A percentile compares a stretch with the other conserved stretches of the same genome.
Conservation (phyloP, 2,797 vertebrate genomes). For the Valencia hispanica region DNA sequence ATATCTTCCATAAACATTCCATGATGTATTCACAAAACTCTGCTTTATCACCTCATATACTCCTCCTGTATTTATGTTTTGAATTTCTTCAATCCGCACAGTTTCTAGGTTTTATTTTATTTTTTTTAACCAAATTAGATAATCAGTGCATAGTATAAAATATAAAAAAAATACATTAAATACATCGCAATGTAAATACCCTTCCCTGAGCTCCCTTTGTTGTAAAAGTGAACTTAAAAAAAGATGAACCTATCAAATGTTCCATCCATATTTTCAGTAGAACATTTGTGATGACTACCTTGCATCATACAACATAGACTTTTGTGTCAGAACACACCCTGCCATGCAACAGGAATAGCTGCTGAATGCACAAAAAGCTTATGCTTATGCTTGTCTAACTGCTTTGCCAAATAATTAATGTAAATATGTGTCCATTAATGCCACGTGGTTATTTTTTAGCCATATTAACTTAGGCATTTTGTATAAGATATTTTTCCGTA, state of each 20-base stretch:
- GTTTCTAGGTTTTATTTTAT: neutral
- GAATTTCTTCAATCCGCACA: neutral
- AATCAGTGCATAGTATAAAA: neutral
- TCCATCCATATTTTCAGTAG: neutral
- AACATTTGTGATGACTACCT: neutral
- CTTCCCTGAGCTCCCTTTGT: neutral
- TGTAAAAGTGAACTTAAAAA: neutral
- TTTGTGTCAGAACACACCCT: neutral
- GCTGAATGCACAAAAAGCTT: slow-evolving; percentile 13
- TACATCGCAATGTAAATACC: no score
- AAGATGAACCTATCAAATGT: neutral
- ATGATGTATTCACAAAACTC: no score
- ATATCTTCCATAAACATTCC: no score
- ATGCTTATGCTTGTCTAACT: neutral
- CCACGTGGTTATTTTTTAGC: slow-evolving; percentile 32
- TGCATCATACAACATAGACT: neutral
- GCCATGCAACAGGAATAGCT: neutral
- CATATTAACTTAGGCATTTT: slow-evolving; percentile 13
- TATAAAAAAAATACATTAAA: neutral
- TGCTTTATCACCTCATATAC: no score
- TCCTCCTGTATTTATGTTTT: no score
- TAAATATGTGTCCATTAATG: slow-evolving; percentile 5
- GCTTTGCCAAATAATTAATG: slow-evolving; percentile 11
- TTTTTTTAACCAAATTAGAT: neutral
- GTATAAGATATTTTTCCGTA: slow-evolving; percentile 29